Conservation (phyloP, 2,797 vertebrate genomes). For the Lophius americanus region DNA sequence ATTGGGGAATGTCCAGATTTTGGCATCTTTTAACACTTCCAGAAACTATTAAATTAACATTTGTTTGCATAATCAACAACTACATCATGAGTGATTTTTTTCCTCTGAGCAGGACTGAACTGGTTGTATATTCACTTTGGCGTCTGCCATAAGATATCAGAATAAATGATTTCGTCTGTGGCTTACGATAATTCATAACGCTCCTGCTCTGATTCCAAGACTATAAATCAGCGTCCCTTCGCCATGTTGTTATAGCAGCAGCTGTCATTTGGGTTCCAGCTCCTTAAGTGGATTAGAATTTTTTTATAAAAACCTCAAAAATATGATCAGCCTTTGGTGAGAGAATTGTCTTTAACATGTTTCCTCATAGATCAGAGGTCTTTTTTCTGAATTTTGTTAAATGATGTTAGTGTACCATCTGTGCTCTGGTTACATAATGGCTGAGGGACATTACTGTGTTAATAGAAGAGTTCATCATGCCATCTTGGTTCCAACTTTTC, state of each 20-base stretch:
- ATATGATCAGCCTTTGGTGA: slow-evolving; percentile 23
- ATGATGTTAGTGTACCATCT: slow-evolving; percentile 20
- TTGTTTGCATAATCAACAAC: too few relatives aligned
- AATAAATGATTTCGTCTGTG: too few relatives aligned
- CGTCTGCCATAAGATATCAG: too few relatives aligned
- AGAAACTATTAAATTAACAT: too few relatives aligned
- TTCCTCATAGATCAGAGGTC: slow-evolving; percentile 30
- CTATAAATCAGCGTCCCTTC: background rate
- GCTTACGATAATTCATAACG: too few relatives aligned
- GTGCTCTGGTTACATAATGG: slow-evolving; percentile 18
- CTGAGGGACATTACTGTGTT: slow-evolving; percentile 24
- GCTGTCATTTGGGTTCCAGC: slow-evolving; percentile 5
- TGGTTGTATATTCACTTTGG: too few relatives aligned
- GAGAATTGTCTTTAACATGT: slow-evolving; percentile 30
- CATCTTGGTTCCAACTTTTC: slow-evolving; percentile 9
- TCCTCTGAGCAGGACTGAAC: too few relatives aligned
- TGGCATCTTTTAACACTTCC: too few relatives aligned
- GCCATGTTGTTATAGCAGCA: background rate
- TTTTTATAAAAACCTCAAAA: too few relatives aligned
- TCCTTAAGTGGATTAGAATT: slow-evolving; percentile 15
- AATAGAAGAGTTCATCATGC: slow-evolving; percentile 23
- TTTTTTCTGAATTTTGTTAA: slow-evolving; percentile 11
- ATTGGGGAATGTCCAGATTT: too few relatives aligned
- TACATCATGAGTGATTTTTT: too few relatives aligned
- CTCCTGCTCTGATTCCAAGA: too few relatives aligned